Evolutionary conservation across 53 echinoderm and acorn worm species (phyloP), one percentile per base, ranked within the genome.

Genomic region (Luidia sarsii): DNA sequence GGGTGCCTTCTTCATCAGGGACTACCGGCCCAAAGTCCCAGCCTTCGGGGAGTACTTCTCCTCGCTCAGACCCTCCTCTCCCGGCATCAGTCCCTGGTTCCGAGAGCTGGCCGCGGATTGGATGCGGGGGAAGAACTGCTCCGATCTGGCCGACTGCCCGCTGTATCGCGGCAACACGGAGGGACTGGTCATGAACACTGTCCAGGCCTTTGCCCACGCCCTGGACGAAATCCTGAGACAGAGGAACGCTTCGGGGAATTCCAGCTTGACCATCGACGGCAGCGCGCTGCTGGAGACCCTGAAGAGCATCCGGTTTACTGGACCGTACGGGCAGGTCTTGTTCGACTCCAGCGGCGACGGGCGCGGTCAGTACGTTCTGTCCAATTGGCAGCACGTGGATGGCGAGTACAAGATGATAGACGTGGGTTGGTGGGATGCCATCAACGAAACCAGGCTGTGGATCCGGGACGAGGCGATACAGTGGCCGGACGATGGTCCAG

Each of bases 291-390:
- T 64, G 50, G 16, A 28, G 14, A 8, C 62, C 19, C 27, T 84
- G 19, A 49, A 36, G 20, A 36, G 30, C 18, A 48, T 64, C 27
- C 50, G 50, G 23, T 82, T 75, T 19, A 3, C 39, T 4, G 80
- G 73, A n/a, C 37, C 55, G 11, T 27, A 67, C 36, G 82, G 79
- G 16, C 39, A 48, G 14, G 67, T 89, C 49, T 33, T 50, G 9
- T 83, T 89, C 27, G 79, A 83, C 30, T 36, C 66, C 33, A 75
- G 83, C 20, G 89, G 89, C 9, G 89, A 89, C 29, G 39, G 61
- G 30, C 21, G 30, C 7, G 89, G 83, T 18, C 83, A 38, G 48
- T 89, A 83, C 61, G 55, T 48, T 13, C 14, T 89, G 13, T 57
- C 62, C 21, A 83, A 83, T 33, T 68, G 66, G 39, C 82, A 73